phyloP scores from a whole-genome alignment of 2,797 vertebrate genomes.

The Anableps anableps region DNA sequence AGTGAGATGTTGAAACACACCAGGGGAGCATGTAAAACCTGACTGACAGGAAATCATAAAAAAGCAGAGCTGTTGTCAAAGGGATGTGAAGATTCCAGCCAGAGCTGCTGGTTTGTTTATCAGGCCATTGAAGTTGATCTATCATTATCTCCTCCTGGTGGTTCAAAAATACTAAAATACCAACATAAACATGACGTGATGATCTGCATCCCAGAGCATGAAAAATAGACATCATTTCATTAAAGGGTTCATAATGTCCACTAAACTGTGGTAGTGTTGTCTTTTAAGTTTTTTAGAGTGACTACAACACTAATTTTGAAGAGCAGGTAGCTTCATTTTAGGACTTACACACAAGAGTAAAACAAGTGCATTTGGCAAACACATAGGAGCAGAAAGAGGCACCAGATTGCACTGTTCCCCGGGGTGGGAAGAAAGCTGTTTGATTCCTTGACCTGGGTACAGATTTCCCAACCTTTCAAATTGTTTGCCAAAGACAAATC shows the following conservation, averaged over 20 bases:
- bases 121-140: background rate
- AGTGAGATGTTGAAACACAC: slow-evolving; percentile 12
- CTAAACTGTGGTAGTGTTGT: background rate
- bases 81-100: background rate
- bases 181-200: background rate
- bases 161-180: background rate
- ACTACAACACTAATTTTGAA: background rate
- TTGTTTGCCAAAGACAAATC: slow-evolving; percentile 44
- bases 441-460: slow-evolving; percentile 12
- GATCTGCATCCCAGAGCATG: background rate
- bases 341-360: background rate
- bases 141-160: background rate
- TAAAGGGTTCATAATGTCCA: background rate
- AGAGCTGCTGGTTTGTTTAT: background rate
- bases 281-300: background rate
- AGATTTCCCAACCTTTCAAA: slow-evolving; percentile 21
- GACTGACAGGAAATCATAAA: slow-evolving; percentile 17
- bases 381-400: background rate
- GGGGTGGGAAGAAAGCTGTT: slow-evolving; percentile 5
- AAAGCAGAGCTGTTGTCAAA: slow-evolving; percentile 15
- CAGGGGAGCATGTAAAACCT: slow-evolving; percentile 10
- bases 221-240: background rate
- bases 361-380: background rate
- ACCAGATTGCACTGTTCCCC: background rate
- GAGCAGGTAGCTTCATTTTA: background rate